These are phyloP conservation scores for Goniozus legneri DNA, from an alignment of 1,140 invertebrate genomes.

Conservation along the genomic window DNA sequence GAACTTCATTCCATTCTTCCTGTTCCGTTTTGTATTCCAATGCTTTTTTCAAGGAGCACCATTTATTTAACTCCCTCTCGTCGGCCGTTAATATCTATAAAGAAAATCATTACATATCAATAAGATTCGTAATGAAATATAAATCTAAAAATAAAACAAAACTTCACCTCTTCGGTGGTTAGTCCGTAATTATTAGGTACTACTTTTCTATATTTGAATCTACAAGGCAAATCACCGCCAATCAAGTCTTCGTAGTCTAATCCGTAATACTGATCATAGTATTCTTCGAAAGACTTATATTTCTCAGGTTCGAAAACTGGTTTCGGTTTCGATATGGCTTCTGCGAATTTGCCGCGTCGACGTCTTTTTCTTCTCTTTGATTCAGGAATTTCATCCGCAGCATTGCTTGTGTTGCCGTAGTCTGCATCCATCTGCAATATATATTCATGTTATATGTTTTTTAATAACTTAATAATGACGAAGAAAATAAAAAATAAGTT, in stretches of 20 bases:
- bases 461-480: too few species aligned
- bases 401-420: slow-evolving; percentile 63
- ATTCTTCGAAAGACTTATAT: slow-evolving; percentile 75
- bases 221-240: slow-evolving; percentile 81
- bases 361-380: slow-evolving; percentile 63
- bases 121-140: slow-evolving; percentile 1
- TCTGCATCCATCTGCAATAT: slow-evolving; percentile 80
- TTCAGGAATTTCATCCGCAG: slow-evolving; percentile 60
- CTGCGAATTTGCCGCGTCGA: slow-evolving; percentile 66
- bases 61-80: slow-evolving; percentile 90
- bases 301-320: slow-evolving; percentile 77
- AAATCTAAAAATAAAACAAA: slow-evolving; percentile 5
- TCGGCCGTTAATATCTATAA: slow-evolving; percentile 81
- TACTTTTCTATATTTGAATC: slow-evolving; percentile 91
- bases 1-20: slow-evolving; percentile 77
- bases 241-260: slow-evolving; percentile 95
- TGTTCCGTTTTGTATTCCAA: slow-evolving; percentile 73
- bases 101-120: slow-evolving; percentile 2
- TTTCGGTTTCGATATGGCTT: slow-evolving; percentile 68
- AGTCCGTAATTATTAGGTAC: slow-evolving; percentile 89
- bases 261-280: slow-evolving; percentile 92
- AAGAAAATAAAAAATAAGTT: too few species aligned
- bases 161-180: slow-evolving; percentile 79
- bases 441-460: slow-evolving; percentile 6
- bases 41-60: slow-evolving; percentile 91